Conservation (phyloP, 2,888 invertebrate species). For the Laspeyria flexula region DNA sequence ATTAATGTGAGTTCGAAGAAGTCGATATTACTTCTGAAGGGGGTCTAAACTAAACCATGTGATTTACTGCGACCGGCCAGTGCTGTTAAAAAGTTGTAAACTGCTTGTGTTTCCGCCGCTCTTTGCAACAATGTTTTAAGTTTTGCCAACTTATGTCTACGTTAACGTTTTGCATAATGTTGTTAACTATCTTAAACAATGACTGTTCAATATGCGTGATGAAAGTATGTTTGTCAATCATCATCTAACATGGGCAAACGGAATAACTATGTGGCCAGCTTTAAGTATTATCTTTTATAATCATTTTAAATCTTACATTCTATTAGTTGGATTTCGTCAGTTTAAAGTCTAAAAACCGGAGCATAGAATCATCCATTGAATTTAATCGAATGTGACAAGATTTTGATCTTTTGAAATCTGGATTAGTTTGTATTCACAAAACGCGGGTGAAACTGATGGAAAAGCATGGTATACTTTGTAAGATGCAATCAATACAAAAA, state of each 20-base stretch:
- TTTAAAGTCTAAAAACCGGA: no score
- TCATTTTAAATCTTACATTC: no score
- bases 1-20: constrained; percentile 85
- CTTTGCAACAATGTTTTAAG: constrained; percentile 71
- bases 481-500: no score
- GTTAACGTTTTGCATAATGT: constrained; percentile 29
- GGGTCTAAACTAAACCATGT: constrained; percentile 77
- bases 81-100: constrained; percentile 85
- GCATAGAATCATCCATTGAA: no score
- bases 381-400: no score
- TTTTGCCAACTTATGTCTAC: constrained; percentile 33
- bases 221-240: neutral
- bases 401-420: no score
- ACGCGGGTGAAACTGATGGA: no score
- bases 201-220: constrained; percentile 5
- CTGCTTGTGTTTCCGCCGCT: constrained; percentile 81
- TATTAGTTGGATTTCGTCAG: no score
- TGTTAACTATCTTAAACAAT: constrained; percentile 29
- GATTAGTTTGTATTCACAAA: no score
- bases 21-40: constrained; percentile 83
- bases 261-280: neutral
- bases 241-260: neutral
- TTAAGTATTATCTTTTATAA: no score
- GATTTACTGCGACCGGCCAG: constrained; percentile 80
- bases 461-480: no score